phyloP scores from a whole-genome alignment of 2,113 vertebrate species.

The Entelurus aequoreus region DNA sequence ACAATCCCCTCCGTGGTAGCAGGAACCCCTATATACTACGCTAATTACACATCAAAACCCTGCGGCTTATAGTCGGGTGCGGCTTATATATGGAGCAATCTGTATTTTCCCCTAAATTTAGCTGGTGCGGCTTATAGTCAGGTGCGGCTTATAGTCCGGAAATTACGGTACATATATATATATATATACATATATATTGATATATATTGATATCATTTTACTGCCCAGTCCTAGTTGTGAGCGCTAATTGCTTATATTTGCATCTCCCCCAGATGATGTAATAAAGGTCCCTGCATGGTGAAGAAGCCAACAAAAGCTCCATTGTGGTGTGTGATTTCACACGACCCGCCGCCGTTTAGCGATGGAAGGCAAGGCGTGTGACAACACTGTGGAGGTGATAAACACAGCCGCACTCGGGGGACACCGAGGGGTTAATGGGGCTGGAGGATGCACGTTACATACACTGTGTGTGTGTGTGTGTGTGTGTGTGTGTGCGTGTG shows the following conservation, averaged over 20 bases:
- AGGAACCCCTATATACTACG: too few species aligned
- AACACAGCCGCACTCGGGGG: conserved; percentile 26
- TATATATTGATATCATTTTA: background rate
- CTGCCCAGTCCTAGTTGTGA: background rate
- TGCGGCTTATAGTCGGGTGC: too few species aligned
- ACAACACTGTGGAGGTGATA: conserved; percentile 1
- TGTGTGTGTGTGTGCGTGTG: too few species aligned
- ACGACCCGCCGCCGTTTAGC: background rate
- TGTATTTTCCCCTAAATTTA: too few species aligned
- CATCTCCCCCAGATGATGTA: background rate
- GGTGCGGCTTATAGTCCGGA: too few species aligned
- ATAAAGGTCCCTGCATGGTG: background rate
- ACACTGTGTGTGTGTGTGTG: background rate
- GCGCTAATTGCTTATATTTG: too few species aligned
- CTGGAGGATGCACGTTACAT: conserved; percentile 39
- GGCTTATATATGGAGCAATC: too few species aligned
- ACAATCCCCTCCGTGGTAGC: too few species aligned
- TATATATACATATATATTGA: too few species aligned
- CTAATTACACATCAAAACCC: too few species aligned
- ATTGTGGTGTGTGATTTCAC: background rate
- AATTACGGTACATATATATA: too few species aligned
- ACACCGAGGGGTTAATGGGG: conserved; percentile 40
- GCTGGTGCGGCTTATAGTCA: too few species aligned
- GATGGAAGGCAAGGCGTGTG: background rate
- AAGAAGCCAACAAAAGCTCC: conserved; percentile 20